Conservation (phyloP, 1,140 invertebrate species). For the Chironomus striatipennis region DNA sequence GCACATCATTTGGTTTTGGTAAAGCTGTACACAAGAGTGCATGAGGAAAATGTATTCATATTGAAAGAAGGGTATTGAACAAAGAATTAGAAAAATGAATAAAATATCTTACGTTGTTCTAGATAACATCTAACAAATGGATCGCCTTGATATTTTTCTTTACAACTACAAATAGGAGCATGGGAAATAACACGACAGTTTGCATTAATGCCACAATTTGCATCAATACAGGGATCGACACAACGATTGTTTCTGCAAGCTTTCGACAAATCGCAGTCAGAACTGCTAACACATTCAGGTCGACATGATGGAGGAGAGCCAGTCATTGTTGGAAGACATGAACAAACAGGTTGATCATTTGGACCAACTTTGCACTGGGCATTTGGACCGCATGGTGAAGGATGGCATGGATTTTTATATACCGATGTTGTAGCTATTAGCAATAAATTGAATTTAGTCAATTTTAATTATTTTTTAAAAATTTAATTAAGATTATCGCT, state of each 20-base stretch:
- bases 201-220: conserved; percentile 69
- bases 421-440: background rate
- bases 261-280: conserved; percentile 64
- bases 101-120: conserved; percentile 32
- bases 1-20: background rate
- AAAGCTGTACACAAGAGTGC: too few relatives aligned
- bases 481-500: background rate
- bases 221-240: conserved; percentile 64
- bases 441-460: background rate
- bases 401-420: conserved; percentile 47
- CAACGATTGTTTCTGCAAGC: conserved; percentile 73
- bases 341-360: conserved; percentile 57
- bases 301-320: conserved; percentile 72
- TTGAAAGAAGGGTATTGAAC: too few relatives aligned
- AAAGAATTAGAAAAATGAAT: too few relatives aligned
- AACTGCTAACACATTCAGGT: conserved; percentile 68
- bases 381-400: conserved; percentile 65
- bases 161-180: conserved; percentile 66
- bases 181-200: conserved; percentile 72
- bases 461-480: background rate
- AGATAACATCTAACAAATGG: conserved; percentile 54
- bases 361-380: conserved; percentile 50
- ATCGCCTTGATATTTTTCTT: conserved; percentile 63
- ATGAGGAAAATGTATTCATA: too few relatives aligned
- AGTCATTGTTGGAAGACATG: conserved; percentile 60